Percentiles rank a stretch among this genome's conserved stretches.
Conservation (phyloP, 2,888 invertebrate genomes). For the Saturnia pavonia region DNA sequence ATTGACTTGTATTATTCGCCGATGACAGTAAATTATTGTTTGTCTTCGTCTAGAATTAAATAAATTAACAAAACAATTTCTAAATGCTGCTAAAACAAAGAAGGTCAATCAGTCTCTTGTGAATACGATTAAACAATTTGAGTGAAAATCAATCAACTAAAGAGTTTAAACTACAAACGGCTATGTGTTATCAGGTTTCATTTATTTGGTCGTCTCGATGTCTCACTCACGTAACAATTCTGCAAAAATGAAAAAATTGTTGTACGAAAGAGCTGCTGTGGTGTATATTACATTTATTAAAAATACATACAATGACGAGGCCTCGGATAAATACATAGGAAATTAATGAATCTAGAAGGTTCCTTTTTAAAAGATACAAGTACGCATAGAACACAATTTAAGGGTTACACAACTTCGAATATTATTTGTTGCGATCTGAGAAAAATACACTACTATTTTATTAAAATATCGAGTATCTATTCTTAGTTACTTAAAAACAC, state of each 20-base stretch:
- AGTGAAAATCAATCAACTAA: conserved; percentile 62
- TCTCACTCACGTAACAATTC: conserved; percentile 64
- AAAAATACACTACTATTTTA: too few species aligned
- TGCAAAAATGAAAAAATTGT: conserved; percentile 40
- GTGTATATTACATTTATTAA: too few species aligned
- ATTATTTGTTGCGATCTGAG: too few species aligned
- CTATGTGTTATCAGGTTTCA: conserved; percentile 39
- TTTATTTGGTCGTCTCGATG: conserved; percentile 21
- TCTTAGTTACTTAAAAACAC: too few species aligned
- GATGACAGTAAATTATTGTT: conserved; percentile 24
- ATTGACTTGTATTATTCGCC: conserved; percentile 41
- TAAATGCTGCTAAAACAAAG: conserved; percentile 76
- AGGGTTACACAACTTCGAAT: too few species aligned
- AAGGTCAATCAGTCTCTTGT: conserved; percentile 77
- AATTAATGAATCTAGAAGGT: too few species aligned
- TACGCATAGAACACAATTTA: too few species aligned
- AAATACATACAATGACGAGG: too few species aligned
- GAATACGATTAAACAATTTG: conserved; percentile 67
- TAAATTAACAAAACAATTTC: conserved; percentile 68
- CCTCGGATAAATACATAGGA: too few species aligned
- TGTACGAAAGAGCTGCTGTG: neutral
- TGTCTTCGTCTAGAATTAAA: conserved; percentile 51
- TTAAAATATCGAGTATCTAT: too few species aligned
- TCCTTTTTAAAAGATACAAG: too few species aligned
- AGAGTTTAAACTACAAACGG: conserved; percentile 56